Evolutionary conservation across 2,888 invertebrate species (phyloP), one percentile per base, ranked within the genome.

Genomic region (Meteorus colon): DNA sequence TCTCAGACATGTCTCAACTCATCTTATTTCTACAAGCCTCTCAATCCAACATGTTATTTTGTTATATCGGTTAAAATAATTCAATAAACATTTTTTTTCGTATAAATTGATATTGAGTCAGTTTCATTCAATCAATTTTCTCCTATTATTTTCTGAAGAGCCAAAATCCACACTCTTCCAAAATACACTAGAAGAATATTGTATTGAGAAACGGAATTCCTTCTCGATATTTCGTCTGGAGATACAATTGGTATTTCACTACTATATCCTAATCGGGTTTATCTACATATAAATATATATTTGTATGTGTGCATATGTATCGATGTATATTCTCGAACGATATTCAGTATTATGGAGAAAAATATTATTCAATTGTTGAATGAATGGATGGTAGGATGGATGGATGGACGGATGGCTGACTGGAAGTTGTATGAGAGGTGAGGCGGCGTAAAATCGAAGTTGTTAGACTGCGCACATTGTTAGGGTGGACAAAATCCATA

Each of bases 361-460:
- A 41, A 63, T 72, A 55, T 60, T 62, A 62, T 60, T 62, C 41
- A 62, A 59, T 51, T 69, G 69, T 51, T 45, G 27, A 48, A 67
- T 67, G n/a, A 45, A 29, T 29, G 16, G 16, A 27, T 51, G 51
- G n/a, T 8, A 6, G 34, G 34, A 2, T 34, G 2, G 34, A 51
- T 51, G n/a, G 16, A 24, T 66, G 41, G 41, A 66, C 8, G 37
- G 14, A 6, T 66, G n/a, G 45, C 4, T n/a, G 41, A 41, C 19
- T 27, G 19, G 14, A 66, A 41, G 10, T 34, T 55, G 34, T 31
- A 34, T 14, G 14, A 16, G 48, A 68, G 68, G 68, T 41, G 45
- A 31, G 45, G 45, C 51, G 41, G 48, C 41, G 68, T 24, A 68
- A 68, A 68, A 68, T 68, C 68, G 68, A 68, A 68, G 68, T 45